Evolutionary conservation across 2,797 vertebrate genomes (phyloP), one percentile per base, ranked within the genome.

Genomic region (Peromyscus nudipes): DNA sequence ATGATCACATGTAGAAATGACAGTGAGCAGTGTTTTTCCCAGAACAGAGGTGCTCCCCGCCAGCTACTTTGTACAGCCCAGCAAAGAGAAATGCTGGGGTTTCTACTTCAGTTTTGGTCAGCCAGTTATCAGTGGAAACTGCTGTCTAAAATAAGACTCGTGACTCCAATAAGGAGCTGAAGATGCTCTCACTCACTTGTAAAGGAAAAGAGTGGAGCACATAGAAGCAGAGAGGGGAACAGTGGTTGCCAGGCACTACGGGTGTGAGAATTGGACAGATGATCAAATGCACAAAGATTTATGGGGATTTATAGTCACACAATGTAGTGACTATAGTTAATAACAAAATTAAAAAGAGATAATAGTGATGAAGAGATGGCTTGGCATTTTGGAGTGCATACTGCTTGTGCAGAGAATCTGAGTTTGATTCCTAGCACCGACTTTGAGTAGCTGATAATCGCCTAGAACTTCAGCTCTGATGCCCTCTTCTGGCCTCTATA

Each of bases 161-260:
- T 11, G 1, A 23, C 1, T 73, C 16, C 3, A 40, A 17, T n/a
- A 14, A 77, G 52, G 17, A 82, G 25, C 10, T 17, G 7, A 57
- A 21, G 19, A 85, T 8, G 14, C 40, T 17, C 21, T 86, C 65
- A 6, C 2, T 60, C 34, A 43, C 9, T 0, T 6, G 19, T 73
- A 73, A 13, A 55, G 9, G 46, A 16, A 17, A n/a, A 46, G 49
- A 60, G 6, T 13, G 6, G 52, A 79, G 25, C 4, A 14, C 1
- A 34, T 1, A 21, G n/a, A 60, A 64, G 4, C 79, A 84, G 49
- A 40, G 37, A 29, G 29, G 14, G 31, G 13, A 57, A 14, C 0
- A 1, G 46, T 8, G 10, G 52, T 19, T 57, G 1, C 10, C 31
- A 67, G 16, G 14, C 25, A 0, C 34, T 52, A 29, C 0, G 3